Conservation (phyloP, 2,797 vertebrate genomes). For the Ceryle rudis region DNA sequence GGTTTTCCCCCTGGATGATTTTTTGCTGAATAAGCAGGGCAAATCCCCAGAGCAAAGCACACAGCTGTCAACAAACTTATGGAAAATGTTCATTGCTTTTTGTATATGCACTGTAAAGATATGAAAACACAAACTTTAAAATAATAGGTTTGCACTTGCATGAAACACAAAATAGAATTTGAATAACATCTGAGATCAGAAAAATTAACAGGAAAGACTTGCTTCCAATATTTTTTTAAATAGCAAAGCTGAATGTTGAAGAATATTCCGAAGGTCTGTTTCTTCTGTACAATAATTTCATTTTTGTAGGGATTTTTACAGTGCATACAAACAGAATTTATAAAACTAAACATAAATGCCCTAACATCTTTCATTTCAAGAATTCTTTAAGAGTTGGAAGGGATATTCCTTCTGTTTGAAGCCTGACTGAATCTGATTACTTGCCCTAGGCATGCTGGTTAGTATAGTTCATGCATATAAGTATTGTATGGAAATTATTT, state of each 20-base stretch:
- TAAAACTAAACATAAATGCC: no score
- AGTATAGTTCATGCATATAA: not conserved
- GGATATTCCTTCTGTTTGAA: no score
- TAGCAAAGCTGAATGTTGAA: not conserved
- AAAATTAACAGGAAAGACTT: not conserved
- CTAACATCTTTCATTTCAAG: no score
- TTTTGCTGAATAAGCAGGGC: not conserved
- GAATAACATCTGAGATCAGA: not conserved
- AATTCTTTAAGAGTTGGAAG: no score
- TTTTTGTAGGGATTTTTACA: no score
- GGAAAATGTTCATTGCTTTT: not conserved
- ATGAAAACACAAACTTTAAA: not conserved
- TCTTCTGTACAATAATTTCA: no score
- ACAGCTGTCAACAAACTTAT: not conserved
- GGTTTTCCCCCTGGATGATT: not conserved
- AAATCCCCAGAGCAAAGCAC: not conserved
- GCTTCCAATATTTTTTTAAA: not conserved
- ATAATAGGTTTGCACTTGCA: not conserved
- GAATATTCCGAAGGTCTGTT: not conserved
- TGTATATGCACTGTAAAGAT: not conserved
- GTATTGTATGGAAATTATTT: not conserved
- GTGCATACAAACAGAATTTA: no score
- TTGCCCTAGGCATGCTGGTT: not conserved
- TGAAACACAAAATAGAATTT: not conserved
- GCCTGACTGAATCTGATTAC: no score